Base-by-base conservation (phyloP, 2,113 vertebrate species). In the Cephalophus harveyi region DNA sequence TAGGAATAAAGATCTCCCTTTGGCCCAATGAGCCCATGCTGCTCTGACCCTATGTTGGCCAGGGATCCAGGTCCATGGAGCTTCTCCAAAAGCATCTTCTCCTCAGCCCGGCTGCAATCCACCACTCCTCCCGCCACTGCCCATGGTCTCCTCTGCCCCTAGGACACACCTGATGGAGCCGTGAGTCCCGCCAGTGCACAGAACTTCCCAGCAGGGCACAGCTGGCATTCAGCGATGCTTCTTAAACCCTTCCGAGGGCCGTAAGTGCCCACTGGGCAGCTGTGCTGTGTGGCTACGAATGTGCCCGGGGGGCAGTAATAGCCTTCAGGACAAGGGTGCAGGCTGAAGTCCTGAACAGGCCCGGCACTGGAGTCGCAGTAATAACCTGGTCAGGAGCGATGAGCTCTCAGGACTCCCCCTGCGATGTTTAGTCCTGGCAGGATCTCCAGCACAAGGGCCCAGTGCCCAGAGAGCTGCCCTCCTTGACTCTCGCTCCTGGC, bases 271-370 rank as follows among this genome's bases (percentile, higher is more conserved):
- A 95, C 74, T 5, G 99, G 99, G 92, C 99, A 99, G 96, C 99
- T 99, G 97, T 99, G 97, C 91, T 99, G 99, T 50, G 98, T 98
- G 78, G 99, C 98, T 36, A 98, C 40, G 50, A 91, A 96, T 1
- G 99, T 99, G 62, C 99, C 99, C 79, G 93, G 76, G 16, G 99
- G 99, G 97, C 99, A 99, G 97, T 99, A 99, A 97, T 99, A 99
- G 27, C 99, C 99, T 95, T 76, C 98, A 0, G 99, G 99, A 97
- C 99, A 99, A 0, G 99, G 99, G 96, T 98, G 98, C 21, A 98
- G 98, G 52, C 98, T 98, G 40, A 99, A 99, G 86, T 98, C 98
- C 33, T 98, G 99, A 89, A 98, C 50, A 4, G 98, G 98, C 27
- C 98, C 98, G 17, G 96, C 89, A 21, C 98, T 99, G 90, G 89